Evolutionary conservation across 1,140 invertebrate species (phyloP).

Genomic region (Melitaea cinxia): DNA sequence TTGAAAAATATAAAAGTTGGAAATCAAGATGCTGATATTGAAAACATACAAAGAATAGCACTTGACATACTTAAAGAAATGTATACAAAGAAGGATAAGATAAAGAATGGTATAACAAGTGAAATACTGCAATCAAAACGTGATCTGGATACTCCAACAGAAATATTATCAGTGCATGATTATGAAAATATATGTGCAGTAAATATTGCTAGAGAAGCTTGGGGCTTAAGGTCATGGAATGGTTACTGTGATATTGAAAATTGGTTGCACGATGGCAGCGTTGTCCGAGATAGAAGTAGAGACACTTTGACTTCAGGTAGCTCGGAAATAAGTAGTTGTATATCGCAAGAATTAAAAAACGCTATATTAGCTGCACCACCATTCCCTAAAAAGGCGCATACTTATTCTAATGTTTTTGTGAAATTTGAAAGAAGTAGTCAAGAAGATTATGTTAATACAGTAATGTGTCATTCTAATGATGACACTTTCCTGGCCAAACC

Average conservation of each 20-base stretch:
- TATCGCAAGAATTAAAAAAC: constrained; percentile 73
- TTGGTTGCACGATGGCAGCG: constrained; percentile 84
- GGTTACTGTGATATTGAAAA: constrained; percentile 86
- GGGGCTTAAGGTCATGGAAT: constrained; percentile 86
- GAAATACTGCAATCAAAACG: constrained; percentile 60
- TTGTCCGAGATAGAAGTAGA: constrained; percentile 82
- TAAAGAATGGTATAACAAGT: constrained; percentile 56
- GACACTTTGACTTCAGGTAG: constrained; percentile 83
- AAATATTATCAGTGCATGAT: constrained; percentile 85
- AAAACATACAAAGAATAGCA: constrained; percentile 81
- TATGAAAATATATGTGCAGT: constrained; percentile 87
- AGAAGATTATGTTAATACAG: constrained; percentile 82
- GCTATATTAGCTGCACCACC: constrained; percentile 71
- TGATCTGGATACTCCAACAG: constrained; percentile 82
- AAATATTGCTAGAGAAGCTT: constrained; percentile 85
- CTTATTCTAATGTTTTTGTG: constrained; percentile 73
- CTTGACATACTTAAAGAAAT: constrained; percentile 80
- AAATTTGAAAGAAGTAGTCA: constrained; percentile 69
- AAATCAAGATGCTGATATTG: constrained; percentile 79
- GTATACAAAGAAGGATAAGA: constrained; percentile 77
- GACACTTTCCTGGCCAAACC: constrained; percentile 82
- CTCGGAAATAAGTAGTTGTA: constrained; percentile 77
- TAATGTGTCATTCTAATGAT: constrained; percentile 78
- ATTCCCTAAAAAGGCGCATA: constrained; percentile 70
- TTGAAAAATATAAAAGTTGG: constrained; percentile 81